A percentile compares a stretch with the other conserved stretches of the same genome.
These are phyloP conservation scores for Perdix hodgsoniae DNA, from an alignment of 2,797 vertebrate species.

Conservation along the genomic window DNA sequence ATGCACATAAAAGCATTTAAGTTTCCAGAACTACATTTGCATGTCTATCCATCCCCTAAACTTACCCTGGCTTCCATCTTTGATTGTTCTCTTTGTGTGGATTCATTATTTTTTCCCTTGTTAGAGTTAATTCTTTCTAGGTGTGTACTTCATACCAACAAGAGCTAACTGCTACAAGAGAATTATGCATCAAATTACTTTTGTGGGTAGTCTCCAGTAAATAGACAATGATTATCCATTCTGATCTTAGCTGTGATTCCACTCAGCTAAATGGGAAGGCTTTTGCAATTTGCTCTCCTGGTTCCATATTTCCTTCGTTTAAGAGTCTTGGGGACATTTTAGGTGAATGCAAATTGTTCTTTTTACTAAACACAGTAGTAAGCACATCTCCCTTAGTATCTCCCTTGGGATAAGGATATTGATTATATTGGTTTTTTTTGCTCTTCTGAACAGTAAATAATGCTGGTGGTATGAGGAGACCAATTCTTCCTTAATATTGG, in stretches of 20 bases:
- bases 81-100: not conserved
- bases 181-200: not conserved
- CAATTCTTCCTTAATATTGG: not conserved
- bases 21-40: not conserved
- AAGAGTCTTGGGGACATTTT: not conserved
- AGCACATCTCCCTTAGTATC: not conserved
- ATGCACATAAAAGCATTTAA: not conserved
- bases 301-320: not conserved
- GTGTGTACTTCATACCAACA: not conserved
- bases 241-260: conserved; percentile 17
- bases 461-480: not conserved
- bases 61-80: not conserved
- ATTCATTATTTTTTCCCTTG: not conserved
- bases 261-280: not conserved
- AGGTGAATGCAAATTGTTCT: not conserved
- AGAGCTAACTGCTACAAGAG: conserved; percentile 28
- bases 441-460: not conserved
- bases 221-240: conserved; percentile 24
- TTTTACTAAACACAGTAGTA: not conserved
- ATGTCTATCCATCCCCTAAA: not conserved
- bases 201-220: conserved; percentile 27
- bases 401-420: not conserved
- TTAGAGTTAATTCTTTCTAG: not conserved
- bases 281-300: conserved; percentile 6
- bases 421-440: not conserved